Conservation (phyloP, 2,113 vertebrate species). For the Brachirus orientalis region DNA sequence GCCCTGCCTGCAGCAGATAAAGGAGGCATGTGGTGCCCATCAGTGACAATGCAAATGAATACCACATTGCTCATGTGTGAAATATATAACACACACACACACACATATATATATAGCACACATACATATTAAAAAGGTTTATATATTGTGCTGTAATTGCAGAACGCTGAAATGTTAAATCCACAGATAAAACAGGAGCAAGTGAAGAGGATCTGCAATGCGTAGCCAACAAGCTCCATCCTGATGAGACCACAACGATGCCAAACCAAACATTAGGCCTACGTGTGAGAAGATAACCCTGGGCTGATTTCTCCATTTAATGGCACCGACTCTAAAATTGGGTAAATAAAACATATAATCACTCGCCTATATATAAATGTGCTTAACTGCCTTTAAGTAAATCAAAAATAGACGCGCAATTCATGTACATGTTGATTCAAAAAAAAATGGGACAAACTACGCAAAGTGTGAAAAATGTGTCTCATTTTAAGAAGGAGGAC, state of each 20-base stretch:
- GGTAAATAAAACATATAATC: too few relatives aligned
- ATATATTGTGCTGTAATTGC: conserved; percentile 28
- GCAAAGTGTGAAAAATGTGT: too few relatives aligned
- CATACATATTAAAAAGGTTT: too few relatives aligned
- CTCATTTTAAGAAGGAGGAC: not conserved
- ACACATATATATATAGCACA: too few relatives aligned
- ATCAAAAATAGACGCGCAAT: too few relatives aligned
- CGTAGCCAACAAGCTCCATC: conserved; percentile 74
- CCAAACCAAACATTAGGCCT: conserved; percentile 33
- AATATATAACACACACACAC: not conserved
- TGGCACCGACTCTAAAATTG: not conserved
- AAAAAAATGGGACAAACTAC: not conserved
- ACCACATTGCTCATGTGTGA: conserved; percentile 41
- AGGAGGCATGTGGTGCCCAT: conserved; percentile 31
- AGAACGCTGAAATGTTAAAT: conserved; percentile 60
- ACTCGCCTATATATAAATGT: not conserved
- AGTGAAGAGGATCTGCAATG: conserved; percentile 88
- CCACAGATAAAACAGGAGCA: conserved; percentile 52
- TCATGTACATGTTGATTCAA: not conserved
- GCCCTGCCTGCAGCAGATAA: conserved; percentile 67
- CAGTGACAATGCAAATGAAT: conserved; percentile 38
- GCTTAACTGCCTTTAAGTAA: not conserved
- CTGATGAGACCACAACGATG: conserved; percentile 34
- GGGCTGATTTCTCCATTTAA: too few relatives aligned
- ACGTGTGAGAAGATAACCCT: not conserved